Conservation (phyloP, 2,113 vertebrate genomes). For the Pterocles orientalis region DNA sequence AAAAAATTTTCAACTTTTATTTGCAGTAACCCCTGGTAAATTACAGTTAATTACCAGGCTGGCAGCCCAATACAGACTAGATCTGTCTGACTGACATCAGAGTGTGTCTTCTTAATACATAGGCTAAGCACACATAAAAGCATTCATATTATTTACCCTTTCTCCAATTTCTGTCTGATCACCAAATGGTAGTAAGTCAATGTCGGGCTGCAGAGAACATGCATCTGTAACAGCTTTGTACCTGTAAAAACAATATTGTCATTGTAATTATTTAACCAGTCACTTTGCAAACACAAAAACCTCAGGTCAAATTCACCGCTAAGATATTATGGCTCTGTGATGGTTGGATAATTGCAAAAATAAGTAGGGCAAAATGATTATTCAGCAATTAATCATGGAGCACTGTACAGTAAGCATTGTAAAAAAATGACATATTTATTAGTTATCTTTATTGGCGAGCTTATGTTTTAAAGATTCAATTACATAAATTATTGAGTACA, state of each 20-base stretch:
- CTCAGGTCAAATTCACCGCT: not conserved
- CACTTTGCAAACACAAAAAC: not conserved
- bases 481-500: not conserved
- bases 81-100: not conserved
- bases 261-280: not conserved
- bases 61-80: not conserved
- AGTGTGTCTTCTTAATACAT: not conserved
- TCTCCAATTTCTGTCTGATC: slow-evolving; percentile 99
- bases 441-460: not conserved
- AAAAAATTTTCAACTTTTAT: not conserved
- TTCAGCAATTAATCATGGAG: not conserved
- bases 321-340: not conserved
- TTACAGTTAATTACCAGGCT: not conserved
- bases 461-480: not conserved
- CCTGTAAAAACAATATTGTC: slow-evolving; percentile 65
- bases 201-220: slow-evolving; percentile 97
- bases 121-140: not conserved
- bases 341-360: not conserved
- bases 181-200: slow-evolving; percentile 94
- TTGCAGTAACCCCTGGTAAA: not conserved
- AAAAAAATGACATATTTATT: not conserved
- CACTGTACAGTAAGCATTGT: not conserved
- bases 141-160: slow-evolving; percentile 78
- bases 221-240: slow-evolving; percentile 97
- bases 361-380: not conserved